phyloP scores from a whole-genome alignment of 1,140 invertebrate species.

The Oncopodura yosiiana region DNA sequence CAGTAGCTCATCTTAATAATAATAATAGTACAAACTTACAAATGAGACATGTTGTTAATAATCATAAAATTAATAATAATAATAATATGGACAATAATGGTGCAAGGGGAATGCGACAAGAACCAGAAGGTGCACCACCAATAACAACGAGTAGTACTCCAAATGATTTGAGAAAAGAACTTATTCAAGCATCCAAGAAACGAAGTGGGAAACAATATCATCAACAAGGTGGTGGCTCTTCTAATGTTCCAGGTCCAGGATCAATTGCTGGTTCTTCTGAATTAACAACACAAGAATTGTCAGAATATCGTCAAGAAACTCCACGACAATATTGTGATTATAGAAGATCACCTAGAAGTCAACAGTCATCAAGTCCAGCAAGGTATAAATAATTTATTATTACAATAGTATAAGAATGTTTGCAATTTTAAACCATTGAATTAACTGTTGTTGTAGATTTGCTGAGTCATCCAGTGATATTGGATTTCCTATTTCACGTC shows the following conservation, averaged over 20 bases:
- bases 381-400: constrained; percentile 18
- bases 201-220: constrained; percentile 22
- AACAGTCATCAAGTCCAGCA: constrained; percentile 19
- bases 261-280: constrained; percentile 14
- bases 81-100: constrained; percentile 6
- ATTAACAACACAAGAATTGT: constrained; percentile 39
- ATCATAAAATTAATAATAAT: not conserved
- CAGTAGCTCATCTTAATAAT: no score
- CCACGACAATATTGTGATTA: constrained; percentile 47
- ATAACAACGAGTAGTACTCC: not conserved
- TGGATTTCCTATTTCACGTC: constrained; percentile 19
- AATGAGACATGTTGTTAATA: not conserved
- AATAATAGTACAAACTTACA: no score
- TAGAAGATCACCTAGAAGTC: constrained; percentile 33
- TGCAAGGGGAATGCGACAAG: no score
- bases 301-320: constrained; percentile 42
- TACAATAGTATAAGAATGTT: not conserved
- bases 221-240: not conserved
- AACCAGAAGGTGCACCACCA: constrained; percentile 39
- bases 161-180: constrained; percentile 32
- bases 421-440: not conserved
- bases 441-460: constrained; percentile 14
- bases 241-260: not conserved
- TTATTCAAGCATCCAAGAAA: constrained; percentile 31
- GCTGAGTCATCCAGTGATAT: constrained; percentile 19